Evolutionary conservation across 2,888 invertebrate genomes (phyloP).

Genomic region (Drosophila austrosaltans): DNA sequence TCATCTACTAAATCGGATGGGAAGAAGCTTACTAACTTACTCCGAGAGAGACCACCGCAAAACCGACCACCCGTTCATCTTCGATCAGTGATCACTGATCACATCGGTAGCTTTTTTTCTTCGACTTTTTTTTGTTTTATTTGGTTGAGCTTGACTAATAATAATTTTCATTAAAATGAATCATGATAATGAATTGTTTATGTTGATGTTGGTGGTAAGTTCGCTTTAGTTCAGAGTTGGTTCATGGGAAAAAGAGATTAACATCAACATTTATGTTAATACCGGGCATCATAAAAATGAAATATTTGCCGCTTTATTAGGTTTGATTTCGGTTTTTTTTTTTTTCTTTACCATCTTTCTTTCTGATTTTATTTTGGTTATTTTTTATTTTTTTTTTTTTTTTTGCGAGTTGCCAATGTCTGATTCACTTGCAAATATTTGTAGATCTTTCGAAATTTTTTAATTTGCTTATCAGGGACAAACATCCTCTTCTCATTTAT

Average conservation of each 20-base stretch:
- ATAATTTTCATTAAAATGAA: conserved; percentile 72
- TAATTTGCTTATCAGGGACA: conserved; percentile 60
- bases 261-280: conserved; percentile 78
- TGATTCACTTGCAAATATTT: conserved; percentile 72
- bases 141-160: conserved; percentile 69
- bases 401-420: conserved; percentile 21
- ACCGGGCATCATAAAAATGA: conserved; percentile 67
- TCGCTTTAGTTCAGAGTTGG: conserved; percentile 30
- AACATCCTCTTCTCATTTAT: conserved; percentile 65
- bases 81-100: conserved; percentile 41
- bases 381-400: conserved; percentile 3
- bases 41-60: conserved; percentile 5
- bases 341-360: not conserved
- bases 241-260: conserved; percentile 81
- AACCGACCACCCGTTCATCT: conserved; percentile 68
- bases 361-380: conserved; percentile 21
- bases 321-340: conserved; percentile 13
- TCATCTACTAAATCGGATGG: conserved; percentile 69
- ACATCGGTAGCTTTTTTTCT: conserved; percentile 64
- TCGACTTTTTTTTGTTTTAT: too few species aligned
- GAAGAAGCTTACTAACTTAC: conserved; percentile 63
- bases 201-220: conserved; percentile 49
- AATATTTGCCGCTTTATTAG: conserved; percentile 57
- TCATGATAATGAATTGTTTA: conserved; percentile 79
- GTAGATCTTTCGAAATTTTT: conserved; percentile 35